Evolutionary conservation across 1,140 invertebrate genomes (phyloP).

Genomic region (Sitobion miscanthi): DNA sequence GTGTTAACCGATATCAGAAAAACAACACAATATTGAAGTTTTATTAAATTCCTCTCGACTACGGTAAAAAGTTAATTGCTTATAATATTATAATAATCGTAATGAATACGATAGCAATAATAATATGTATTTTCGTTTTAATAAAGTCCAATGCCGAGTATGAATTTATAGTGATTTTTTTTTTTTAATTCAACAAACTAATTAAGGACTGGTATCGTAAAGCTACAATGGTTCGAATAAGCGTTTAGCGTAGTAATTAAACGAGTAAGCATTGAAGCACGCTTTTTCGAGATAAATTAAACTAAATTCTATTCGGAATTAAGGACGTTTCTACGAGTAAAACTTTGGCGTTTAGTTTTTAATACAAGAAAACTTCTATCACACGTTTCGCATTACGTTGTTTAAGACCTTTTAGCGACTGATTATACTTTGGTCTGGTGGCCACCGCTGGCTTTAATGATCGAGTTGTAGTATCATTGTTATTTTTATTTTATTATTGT

Average conservation of each 20-base stretch:
- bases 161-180: neutral
- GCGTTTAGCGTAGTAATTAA: neutral
- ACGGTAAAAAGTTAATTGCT: neutral
- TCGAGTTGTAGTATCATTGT: neutral
- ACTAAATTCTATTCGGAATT: conserved; percentile 29
- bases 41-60: neutral
- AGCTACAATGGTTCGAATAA: neutral
- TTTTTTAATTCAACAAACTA: neutral
- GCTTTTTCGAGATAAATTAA: conserved; percentile 24
- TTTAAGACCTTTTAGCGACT: conserved; percentile 19
- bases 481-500: conserved; percentile 1
- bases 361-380: conserved; percentile 30
- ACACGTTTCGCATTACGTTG: conserved; percentile 19
- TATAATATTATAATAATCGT: neutral
- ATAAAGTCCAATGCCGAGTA: neutral
- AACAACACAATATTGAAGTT: neutral
- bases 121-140: neutral
- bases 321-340: conserved; percentile 28
- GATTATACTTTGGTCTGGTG: neutral
- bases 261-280: neutral
- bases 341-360: conserved; percentile 37
- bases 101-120: neutral
- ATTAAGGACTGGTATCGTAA: neutral
- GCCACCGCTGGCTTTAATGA: conserved; percentile 24
- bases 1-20: neutral